Conservation (phyloP, 1,140 invertebrate species). For the Aphis craccivora region DNA sequence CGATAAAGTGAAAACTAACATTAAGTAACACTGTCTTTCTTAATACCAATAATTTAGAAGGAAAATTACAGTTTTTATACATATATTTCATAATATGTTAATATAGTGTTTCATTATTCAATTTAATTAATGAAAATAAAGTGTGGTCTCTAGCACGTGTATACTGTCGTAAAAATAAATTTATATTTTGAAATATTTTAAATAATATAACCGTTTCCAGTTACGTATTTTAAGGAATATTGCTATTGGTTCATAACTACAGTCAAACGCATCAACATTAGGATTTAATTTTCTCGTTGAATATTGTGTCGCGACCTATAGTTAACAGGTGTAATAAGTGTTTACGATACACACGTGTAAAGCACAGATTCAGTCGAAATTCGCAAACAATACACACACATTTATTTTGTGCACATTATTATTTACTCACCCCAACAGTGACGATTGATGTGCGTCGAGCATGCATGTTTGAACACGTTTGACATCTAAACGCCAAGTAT, state of each 20-base stretch:
- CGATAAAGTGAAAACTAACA: no score
- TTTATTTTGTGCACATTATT: not conserved
- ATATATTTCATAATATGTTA: no score
- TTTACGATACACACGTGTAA: not conserved
- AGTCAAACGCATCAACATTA: not conserved
- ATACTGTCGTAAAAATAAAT: not conserved
- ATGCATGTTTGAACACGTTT: not conserved
- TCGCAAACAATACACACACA: not conserved
- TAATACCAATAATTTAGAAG: no score
- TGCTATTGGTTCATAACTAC: no score
- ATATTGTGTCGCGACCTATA: not conserved
- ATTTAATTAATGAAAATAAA: not conserved
- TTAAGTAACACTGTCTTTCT: no score
- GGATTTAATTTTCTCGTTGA: not conserved
- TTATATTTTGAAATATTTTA: not conserved
- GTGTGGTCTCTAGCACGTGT: rapidly evolving
- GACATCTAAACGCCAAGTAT: not conserved
- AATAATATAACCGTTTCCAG: not conserved
- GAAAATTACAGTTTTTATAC: no score
- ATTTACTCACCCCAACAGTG: not conserved
- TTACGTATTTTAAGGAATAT: not conserved
- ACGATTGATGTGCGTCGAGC: not conserved
- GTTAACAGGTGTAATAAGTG: not conserved
- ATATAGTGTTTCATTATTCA: no score
- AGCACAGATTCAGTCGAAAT: not conserved